Evolutionary conservation across 2,113 vertebrate genomes (phyloP), one percentile per base, ranked within the genome.

Genomic region (Scomber scombrus): DNA sequence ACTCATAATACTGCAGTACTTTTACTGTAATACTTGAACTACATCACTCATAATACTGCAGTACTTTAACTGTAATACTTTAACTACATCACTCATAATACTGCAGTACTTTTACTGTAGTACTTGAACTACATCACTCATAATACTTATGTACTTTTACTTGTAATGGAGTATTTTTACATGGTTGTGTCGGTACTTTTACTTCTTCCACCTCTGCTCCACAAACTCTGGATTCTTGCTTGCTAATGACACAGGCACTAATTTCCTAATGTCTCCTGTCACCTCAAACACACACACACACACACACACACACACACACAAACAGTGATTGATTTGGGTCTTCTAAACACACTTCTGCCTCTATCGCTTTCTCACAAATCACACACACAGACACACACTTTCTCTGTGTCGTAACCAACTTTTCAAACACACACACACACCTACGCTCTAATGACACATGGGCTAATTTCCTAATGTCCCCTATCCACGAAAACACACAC

Each of bases 401-500:
- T 67, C 14, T 58, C 34, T 74, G 16, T 69, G 55, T 70, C n/a
- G 21, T 16, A 67, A 84, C 56, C 47, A 81, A 86, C 87, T 86
- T 85, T 85, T 77, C 46, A 47, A 43, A 57, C 52, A 14, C 67
- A 55, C 55, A 61, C 54, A 71, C 61, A 60, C 72, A 78, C 69
- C 23, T 23, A n/a, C 65, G 19, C 73, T 47, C 80, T 75, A 85
- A 87, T 86, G 79, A 85, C 68, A 77, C 82, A 68, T 58, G 45
- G 45, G 82, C 66, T 85, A 72, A 81, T 85, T 71, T 75, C 31
- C 83, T 88, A 88, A 85, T 83, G 76, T 74, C 55, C 46, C 71
- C n/a, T 50, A 12, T 16, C 55, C 55, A 46, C 61, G 8, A 1
- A 40, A 40, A 68, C 21, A 55, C 31, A 50, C 23, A 19, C 65